These are phyloP conservation scores for Netelia fuscicornis DNA, from an alignment of 2,888 invertebrate genomes.

Conservation along the genomic window DNA sequence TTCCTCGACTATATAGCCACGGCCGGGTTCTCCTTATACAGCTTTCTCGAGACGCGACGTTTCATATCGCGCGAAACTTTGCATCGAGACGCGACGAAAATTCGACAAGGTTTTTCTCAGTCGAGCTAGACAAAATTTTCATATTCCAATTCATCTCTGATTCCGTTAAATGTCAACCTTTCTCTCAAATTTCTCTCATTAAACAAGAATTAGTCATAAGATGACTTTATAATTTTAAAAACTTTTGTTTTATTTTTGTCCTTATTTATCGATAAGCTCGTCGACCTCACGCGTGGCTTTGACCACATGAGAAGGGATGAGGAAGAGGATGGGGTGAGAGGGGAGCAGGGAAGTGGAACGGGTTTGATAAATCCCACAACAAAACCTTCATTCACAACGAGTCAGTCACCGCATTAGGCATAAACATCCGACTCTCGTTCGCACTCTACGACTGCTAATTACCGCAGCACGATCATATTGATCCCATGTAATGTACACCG, in stretches of 20 bases:
- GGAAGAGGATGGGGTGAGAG: not conserved
- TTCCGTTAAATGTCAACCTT: too few relatives aligned
- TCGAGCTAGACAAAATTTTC: constrained; percentile 1
- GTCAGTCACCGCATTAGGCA: constrained; percentile 49
- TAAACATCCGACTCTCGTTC: constrained; percentile 63
- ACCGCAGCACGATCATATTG: constrained; percentile 38
- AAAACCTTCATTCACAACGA: constrained; percentile 65
- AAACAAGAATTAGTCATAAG: not conserved
- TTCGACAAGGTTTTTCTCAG: constrained; percentile 6
- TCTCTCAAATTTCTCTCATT: not conserved
- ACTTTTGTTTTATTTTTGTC: not conserved
- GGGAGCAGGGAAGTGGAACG: not conserved
- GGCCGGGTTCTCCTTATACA: constrained; percentile 9
- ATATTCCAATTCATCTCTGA: not conserved
- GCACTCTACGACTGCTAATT: constrained; percentile 39
- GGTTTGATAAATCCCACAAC: constrained; percentile 53
- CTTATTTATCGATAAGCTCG: constrained; percentile 34
- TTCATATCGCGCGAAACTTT: constrained; percentile 21
- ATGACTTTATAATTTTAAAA: not conserved
- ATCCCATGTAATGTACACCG: constrained; percentile 16
- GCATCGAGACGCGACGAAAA: constrained; percentile 2
- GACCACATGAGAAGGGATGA: not conserved
- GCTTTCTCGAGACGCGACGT: constrained; percentile 38
- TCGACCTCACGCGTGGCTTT: constrained; percentile 48
- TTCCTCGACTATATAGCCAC: constrained; percentile 5